Conservation (phyloP, 2,888 invertebrate species). For the Dasysyrphus tricinctus region DNA sequence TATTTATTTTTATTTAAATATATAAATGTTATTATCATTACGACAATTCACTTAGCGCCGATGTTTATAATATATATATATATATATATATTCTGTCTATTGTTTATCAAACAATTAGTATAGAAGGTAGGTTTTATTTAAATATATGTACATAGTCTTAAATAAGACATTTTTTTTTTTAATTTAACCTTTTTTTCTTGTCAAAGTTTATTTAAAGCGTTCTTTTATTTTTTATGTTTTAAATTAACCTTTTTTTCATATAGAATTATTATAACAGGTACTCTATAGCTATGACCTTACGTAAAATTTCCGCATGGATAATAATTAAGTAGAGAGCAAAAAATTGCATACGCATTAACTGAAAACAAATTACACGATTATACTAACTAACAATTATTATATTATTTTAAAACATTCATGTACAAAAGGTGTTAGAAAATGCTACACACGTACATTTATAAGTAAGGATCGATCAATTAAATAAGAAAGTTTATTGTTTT, state of each 20-base stretch:
- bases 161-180: conserved; percentile 34
- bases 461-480: conserved; percentile 27
- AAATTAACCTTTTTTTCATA: conserved; percentile 76
- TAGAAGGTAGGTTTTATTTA: conserved; percentile 58
- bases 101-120: conserved; percentile 56
- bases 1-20: conserved; percentile 51
- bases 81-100: conserved; percentile 31
- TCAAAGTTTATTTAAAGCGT: conserved; percentile 37
- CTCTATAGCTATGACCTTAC: conserved; percentile 84
- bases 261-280: conserved; percentile 81
- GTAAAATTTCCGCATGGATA: conserved; percentile 74
- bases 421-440: conserved; percentile 25
- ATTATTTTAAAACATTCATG: conserved; percentile 35
- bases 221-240: conserved; percentile 47
- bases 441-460: not conserved
- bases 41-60: conserved; percentile 71
- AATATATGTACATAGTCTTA: conserved; percentile 55
- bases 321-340: conserved; percentile 44
- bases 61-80: conserved; percentile 42
- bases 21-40: conserved; percentile 70
- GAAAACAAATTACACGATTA: conserved; percentile 40
- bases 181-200: conserved; percentile 26
- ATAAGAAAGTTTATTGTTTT: not conserved
- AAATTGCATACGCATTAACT: conserved; percentile 39
- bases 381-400: conserved; percentile 43